These are phyloP conservation scores for Micromesistius poutassou DNA, from an alignment of 2,797 vertebrate species.

Conservation along the genomic window DNA sequence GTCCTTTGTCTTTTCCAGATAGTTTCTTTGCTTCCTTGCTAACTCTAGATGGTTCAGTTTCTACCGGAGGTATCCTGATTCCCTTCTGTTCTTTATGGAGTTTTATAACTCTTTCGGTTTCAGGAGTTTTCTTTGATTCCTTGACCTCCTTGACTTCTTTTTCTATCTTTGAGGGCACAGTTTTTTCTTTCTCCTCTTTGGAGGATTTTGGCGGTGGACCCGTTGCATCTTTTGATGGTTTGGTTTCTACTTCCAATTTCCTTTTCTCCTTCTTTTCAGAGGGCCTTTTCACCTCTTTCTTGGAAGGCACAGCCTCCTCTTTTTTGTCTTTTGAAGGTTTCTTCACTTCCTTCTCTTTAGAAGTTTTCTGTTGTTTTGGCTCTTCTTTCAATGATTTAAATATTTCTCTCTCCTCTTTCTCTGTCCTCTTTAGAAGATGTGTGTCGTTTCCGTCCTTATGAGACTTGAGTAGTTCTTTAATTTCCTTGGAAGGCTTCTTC, in stretches of 20 bases:
- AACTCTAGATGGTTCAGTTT: background rate
- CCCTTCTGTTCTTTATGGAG: background rate
- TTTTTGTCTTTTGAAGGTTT: background rate
- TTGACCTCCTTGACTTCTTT: background rate
- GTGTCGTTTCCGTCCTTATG: slow-evolving; percentile 6
- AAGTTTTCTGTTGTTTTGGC: background rate
- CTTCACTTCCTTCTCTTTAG: background rate
- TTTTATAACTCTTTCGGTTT: background rate
- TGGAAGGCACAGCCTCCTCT: background rate
- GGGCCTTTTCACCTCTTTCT: background rate
- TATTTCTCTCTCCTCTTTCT: background rate
- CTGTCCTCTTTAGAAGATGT: background rate
- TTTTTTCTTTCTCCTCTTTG: background rate
- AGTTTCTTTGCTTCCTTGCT: background rate
- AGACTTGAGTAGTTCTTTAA: background rate
- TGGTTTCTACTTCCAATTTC: background rate
- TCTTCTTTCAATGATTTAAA: background rate
- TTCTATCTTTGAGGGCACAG: background rate
- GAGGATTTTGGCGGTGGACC: background rate
- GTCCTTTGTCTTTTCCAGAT: slow-evolving; percentile 1
- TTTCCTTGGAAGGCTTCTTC: slow-evolving; percentile 1
- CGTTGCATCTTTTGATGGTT: background rate
- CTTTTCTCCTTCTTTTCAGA: background rate
- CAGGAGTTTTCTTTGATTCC: background rate
- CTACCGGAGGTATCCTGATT: background rate